Evolutionary conservation across 2,888 invertebrate genomes (phyloP), one percentile per base, ranked within the genome.

Genomic region (Cepaea hortensis): DNA sequence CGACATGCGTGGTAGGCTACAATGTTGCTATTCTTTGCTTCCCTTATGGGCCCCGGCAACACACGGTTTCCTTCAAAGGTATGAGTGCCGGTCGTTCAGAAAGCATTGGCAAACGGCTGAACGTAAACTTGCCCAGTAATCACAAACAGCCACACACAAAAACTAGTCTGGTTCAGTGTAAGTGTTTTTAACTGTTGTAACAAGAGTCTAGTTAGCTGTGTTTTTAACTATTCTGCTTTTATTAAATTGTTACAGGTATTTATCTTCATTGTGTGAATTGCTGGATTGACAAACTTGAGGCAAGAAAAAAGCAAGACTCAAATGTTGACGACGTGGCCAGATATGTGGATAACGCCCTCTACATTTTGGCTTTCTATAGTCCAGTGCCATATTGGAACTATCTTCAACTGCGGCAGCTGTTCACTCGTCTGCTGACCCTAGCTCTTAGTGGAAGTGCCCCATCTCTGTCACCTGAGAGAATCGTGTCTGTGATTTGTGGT

Each of bases 401-500:
- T 79, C 88, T 91, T 23, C 90, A 91, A 61, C 85, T 92, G 46
- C 89, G 91, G 46, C 90, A 90, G 82, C 79, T 93, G 65, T 90
- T 92, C 61, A 85, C 89, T 18, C 91, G 90, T 79, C 88, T 93
- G 15, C 84, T 92, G 23, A 90, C 91, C 20, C 84, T 90, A 15
- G 87, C 90, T 55, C 86, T 87, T 9, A 84, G 90, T n/a, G 80
- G 77, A 7, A 48, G 75, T 48, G 65, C 70, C n/a, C 46, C 70
- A 46, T 55, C 65, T 15, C 73, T 81, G 9, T 15, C 84, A 48
- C 61, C 70, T 75, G 87, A 84, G 79, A 88, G 81, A 68, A 82
- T 93, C 9, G 87, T 91, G 9, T 93, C 93, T 4, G 88, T 90
- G 3, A 81, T 93, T 80, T 88, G 92, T 81, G 92, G 93, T 0